These are phyloP conservation scores for Sigmodon hispidus DNA, from an alignment of 2,113 vertebrate species.

Conservation along the genomic window DNA sequence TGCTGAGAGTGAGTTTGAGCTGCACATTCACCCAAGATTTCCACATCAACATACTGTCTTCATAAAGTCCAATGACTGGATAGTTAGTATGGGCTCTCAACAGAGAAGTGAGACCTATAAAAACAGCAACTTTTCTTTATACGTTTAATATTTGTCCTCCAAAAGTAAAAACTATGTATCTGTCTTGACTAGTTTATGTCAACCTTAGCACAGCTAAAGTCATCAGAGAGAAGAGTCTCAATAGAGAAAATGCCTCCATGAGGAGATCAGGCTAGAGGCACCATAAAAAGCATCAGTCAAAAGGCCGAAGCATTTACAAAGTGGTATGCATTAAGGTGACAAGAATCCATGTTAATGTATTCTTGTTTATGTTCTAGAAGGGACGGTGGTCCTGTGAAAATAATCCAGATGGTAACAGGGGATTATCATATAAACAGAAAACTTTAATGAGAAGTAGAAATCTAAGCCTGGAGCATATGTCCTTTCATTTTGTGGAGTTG, in stretches of 20 bases:
- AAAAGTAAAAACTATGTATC: not conserved
- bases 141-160: not conserved
- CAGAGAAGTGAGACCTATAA: not conserved
- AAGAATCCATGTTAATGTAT: not conserved
- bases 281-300: not conserved
- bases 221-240: not conserved
- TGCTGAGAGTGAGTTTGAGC: not conserved
- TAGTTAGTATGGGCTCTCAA: not conserved
- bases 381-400: not conserved
- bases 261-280: not conserved
- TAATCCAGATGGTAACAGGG: rapidly evolving
- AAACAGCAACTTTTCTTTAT: not conserved
- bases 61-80: not conserved
- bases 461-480: not conserved
- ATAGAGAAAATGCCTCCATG: not conserved
- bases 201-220: no score
- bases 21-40: not conserved
- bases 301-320: not conserved
- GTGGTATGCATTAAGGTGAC: not conserved
- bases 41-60: not conserved
- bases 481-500: not conserved
- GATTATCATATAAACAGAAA: not conserved
- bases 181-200: not conserved
- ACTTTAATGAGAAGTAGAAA: not conserved
- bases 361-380: not conserved